Base-by-base conservation (phyloP, 2,888 invertebrate genomes). In the Malthinus flaveolus region DNA sequence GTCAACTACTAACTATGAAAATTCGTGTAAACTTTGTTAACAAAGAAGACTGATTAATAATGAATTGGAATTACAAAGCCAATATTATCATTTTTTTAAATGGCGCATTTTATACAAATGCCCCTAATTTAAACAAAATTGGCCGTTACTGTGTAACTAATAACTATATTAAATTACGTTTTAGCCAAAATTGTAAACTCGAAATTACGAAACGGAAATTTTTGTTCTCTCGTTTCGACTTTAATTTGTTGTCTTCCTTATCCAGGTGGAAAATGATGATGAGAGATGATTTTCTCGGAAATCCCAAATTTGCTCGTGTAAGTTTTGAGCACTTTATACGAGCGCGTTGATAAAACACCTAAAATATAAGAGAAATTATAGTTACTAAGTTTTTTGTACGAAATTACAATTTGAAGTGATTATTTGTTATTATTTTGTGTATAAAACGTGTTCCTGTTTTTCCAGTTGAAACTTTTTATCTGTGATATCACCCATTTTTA, bases 31-130 rank as follows among this genome's bases (percentile, higher is more conserved):
- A 55, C 42, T 54, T 44, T 42, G 12, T 54, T 37, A 57, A 42
- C 35, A 36, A n/a, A 57, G 56, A 61, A 61, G 61, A 61, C 61
- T 61, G 61, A 61, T 56, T 36, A 60, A 42, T 42, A 45, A 52
- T 56, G 60, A 55, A 55, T 59, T 59, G 59, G 59, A 55, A 46
- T 50, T 53, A 33, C 48, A 50, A 50, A 55, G 10, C 47, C 47
- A 42, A 48, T 49, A 53, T 52, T 58, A 55, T 47, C 47, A 59
- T 59, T 59, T 59, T 53, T 23, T 23, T n/a, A n/a, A n/a, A 50
- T 13, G 32, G 46, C 50, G 32, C 53, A 53, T 59, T 59, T 59
- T 59, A 52, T 39, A 59, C 42, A 48, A 51, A 12, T 46, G 37
- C 47, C 34, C 32, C 7, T 49, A 49, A 11, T 34, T 32, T 33